phyloP scores from a whole-genome alignment of 1,140 invertebrate genomes.

The Drosophila sturtevanti region DNA sequence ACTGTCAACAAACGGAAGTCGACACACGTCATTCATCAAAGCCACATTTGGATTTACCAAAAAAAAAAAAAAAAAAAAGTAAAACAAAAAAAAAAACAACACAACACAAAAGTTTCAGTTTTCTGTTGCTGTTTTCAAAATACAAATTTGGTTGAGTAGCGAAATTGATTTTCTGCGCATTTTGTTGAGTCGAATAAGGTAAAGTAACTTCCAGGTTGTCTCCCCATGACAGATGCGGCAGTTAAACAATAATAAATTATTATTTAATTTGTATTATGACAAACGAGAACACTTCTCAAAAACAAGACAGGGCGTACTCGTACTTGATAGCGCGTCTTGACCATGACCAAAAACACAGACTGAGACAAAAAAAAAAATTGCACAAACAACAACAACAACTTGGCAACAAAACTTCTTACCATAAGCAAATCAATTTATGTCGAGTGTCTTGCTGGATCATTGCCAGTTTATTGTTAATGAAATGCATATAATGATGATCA shows the following conservation, averaged over 20 bases:
- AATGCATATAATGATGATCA: slow-evolving; percentile 2
- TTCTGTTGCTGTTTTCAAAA: slow-evolving; percentile 30
- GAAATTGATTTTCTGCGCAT: slow-evolving; percentile 57
- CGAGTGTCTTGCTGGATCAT: slow-evolving; percentile 46
- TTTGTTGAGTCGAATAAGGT: slow-evolving; percentile 26
- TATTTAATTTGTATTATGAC: slow-evolving; percentile 34
- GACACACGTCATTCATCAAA: slow-evolving; percentile 55
- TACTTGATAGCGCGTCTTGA: slow-evolving; percentile 13
- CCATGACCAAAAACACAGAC: slow-evolving; percentile 34
- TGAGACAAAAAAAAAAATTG: too few relatives aligned
- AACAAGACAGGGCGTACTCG: slow-evolving; percentile 26
- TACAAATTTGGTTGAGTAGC: slow-evolving; percentile 64
- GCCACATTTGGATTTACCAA: slow-evolving; percentile 38
- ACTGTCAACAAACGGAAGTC: slow-evolving; percentile 51
- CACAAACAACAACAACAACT: too few relatives aligned
- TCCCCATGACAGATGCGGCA: slow-evolving; percentile 52
- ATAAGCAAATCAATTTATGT: slow-evolving; percentile 44
- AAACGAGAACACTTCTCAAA: slow-evolving; percentile 9
- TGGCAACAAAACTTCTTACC: slow-evolving; percentile 24
- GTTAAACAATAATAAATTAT: slow-evolving; percentile 55
- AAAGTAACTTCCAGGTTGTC: slow-evolving; percentile 4
- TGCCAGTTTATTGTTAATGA: slow-evolving; percentile 45
- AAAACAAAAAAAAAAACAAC: slow-evolving; percentile 15
- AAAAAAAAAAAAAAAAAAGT: slow-evolving; percentile 21
- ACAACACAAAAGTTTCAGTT: slow-evolving; percentile 39